Conservation (phyloP, 1,140 invertebrate genomes). For the Chrysoperla carnea region DNA sequence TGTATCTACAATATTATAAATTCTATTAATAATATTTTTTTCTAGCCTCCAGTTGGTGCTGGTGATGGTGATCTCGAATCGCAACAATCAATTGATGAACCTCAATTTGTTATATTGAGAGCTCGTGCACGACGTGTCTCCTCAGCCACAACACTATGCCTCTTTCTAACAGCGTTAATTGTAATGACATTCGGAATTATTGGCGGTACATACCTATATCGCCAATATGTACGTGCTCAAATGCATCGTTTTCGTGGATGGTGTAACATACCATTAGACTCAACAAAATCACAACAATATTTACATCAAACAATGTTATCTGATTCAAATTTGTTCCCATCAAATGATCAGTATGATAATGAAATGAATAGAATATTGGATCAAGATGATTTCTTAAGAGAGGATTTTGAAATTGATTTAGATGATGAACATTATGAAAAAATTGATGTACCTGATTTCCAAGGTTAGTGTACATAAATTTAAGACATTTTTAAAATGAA, state of each 20-base stretch:
- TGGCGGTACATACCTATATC: slow-evolving; percentile 58
- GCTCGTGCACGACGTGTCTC: slow-evolving; percentile 32
- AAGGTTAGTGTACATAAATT: no score
- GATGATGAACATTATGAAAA: slow-evolving; percentile 47
- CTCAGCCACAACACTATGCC: slow-evolving; percentile 42
- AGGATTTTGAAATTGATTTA: slow-evolving; percentile 58
- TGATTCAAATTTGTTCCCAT: slow-evolving; percentile 18
- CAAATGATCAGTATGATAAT: slow-evolving; percentile 14
- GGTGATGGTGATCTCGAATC: slow-evolving; percentile 15
- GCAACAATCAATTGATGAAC: slow-evolving; percentile 15
- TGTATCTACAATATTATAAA: no score
- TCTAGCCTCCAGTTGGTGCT: slow-evolving; percentile 5
- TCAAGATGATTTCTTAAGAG: slow-evolving; percentile 39
- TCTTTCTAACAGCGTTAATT: slow-evolving; percentile 51
- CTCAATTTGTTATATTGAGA: slow-evolving; percentile 25
- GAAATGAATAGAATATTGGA: slow-evolving; percentile 8
- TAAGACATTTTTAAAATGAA: no score
- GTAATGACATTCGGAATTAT: slow-evolving; percentile 59
- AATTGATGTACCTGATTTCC: slow-evolving; percentile 64
- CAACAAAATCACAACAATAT: slow-evolving; percentile 8
- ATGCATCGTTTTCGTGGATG: slow-evolving; percentile 41
- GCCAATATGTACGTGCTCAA: slow-evolving; percentile 44
- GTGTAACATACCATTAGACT: slow-evolving; percentile 45
- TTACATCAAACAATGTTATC: slow-evolving; percentile 15
- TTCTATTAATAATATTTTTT: not conserved